These are phyloP conservation scores for Cheilosia urbana DNA, from an alignment of 2,888 invertebrate genomes.

Conservation along the genomic window DNA sequence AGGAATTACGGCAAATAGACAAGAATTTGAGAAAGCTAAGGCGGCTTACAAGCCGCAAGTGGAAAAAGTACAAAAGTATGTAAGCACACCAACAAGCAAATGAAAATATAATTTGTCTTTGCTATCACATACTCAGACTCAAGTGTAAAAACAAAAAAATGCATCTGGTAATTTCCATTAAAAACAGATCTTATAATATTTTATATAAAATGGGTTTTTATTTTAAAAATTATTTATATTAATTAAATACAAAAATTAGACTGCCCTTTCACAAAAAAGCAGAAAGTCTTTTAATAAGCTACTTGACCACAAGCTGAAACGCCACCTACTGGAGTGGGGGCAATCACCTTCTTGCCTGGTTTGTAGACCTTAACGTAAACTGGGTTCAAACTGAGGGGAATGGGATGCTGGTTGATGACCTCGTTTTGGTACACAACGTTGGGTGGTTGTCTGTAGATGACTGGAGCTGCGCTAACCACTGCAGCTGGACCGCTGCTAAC, in stretches of 20 bases:
- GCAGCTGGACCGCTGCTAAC: conserved; percentile 82
- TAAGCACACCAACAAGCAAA: too few relatives aligned
- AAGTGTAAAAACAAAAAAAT: too few relatives aligned
- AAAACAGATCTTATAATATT: background rate
- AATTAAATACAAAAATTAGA: conserved; percentile 11
- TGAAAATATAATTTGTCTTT: too few relatives aligned
- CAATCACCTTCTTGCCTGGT: conserved; percentile 81
- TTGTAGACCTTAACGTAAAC: conserved; percentile 83
- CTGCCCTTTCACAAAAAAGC: background rate
- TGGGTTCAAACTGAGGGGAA: conserved; percentile 81
- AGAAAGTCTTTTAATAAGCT: background rate
- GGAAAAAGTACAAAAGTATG: too few relatives aligned
- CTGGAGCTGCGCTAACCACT: conserved; percentile 81
- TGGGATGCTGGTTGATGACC: conserved; percentile 82
- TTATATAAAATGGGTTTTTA: conserved; percentile 3
- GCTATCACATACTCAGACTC: too few relatives aligned
- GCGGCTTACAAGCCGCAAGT: too few relatives aligned
- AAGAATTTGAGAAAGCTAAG: too few relatives aligned
- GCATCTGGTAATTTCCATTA: too few relatives aligned
- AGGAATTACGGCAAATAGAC: too few relatives aligned
- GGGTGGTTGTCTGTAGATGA: conserved; percentile 82
- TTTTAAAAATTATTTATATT: conserved; percentile 29
- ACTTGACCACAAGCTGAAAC: conserved; percentile 8
- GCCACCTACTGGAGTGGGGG: conserved; percentile 30
- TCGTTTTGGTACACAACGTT: conserved; percentile 82